Percentiles rank a stretch among this genome's conserved stretches.
These are phyloP conservation scores for Sphaerophoria rueppellii DNA, from an alignment of 2,888 invertebrate genomes.

Conservation along the genomic window DNA sequence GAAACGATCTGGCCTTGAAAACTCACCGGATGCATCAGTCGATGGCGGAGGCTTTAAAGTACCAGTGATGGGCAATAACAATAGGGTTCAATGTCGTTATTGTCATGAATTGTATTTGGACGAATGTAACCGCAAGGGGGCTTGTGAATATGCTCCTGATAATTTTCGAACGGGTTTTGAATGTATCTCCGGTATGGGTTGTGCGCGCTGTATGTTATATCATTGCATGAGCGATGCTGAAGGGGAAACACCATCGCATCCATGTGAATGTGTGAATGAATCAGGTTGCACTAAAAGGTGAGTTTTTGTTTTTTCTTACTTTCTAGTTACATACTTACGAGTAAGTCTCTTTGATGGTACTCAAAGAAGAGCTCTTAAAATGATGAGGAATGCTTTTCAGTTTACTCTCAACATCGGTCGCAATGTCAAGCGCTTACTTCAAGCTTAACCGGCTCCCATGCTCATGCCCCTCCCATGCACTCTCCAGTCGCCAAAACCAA, in stretches of 20 bases:
- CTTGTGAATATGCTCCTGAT: constrained; percentile 94
- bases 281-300: constrained; percentile 89
- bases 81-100: constrained; percentile 84
- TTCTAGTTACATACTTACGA: not conserved
- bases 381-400: no score
- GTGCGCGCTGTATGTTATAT: constrained; percentile 94
- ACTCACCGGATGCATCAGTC: constrained; percentile 79
- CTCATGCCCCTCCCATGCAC: no score
- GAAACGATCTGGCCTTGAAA: constrained; percentile 85
- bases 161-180: constrained; percentile 91
- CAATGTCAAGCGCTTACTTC: no score
- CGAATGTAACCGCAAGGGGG: constrained; percentile 92
- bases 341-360: not conserved
- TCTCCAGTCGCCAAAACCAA: no score
- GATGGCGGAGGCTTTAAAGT: constrained; percentile 60
- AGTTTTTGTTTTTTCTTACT: not conserved
- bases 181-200: constrained; percentile 91
- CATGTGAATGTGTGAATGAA: constrained; percentile 91
- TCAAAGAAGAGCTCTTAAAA: no score
- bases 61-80: constrained; percentile 77
- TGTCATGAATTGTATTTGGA: constrained; percentile 92
- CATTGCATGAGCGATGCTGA: constrained; percentile 96
- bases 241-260: constrained; percentile 92
- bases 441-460: no score
- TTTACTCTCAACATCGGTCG: no score